phyloP scores from a whole-genome alignment of 2,888 invertebrate genomes.

The Ochropacha duplaris region DNA sequence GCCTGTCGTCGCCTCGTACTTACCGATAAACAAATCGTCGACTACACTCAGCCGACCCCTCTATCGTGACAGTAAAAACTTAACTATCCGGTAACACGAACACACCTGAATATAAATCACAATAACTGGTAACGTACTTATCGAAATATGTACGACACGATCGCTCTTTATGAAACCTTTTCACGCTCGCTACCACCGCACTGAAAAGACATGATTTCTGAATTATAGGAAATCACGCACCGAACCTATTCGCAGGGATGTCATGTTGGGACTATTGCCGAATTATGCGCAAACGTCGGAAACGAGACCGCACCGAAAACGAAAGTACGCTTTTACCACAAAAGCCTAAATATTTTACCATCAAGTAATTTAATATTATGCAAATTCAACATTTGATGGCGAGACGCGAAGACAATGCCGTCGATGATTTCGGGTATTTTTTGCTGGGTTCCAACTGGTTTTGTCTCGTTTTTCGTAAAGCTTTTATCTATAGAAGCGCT shows the following conservation, averaged over 20 bases:
- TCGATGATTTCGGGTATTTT: constrained; percentile 54
- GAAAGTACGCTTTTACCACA: constrained; percentile 67
- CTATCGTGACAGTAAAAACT: constrained; percentile 77
- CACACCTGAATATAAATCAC: constrained; percentile 76
- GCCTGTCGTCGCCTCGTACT: constrained; percentile 70
- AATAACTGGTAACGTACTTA: constrained; percentile 66
- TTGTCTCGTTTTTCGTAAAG: constrained; percentile 49
- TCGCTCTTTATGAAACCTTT: constrained; percentile 58
- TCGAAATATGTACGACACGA: constrained; percentile 74
- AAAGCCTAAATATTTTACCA: constrained; percentile 72
- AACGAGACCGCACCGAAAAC: constrained; percentile 39
- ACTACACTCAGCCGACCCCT: constrained; percentile 63
- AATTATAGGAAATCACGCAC: constrained; percentile 54
- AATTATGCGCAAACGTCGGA: constrained; percentile 34
- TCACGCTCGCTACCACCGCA: constrained; percentile 46
- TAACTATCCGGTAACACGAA: constrained; percentile 79
- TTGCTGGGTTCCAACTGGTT: constrained; percentile 52
- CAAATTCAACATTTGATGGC: constrained; percentile 57
- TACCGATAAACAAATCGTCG: constrained; percentile 76
- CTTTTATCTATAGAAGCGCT: constrained; percentile 51
- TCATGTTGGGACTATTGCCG: constrained; percentile 40
- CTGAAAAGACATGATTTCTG: constrained; percentile 25
- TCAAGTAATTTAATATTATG: constrained; percentile 62
- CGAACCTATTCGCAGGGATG: constrained; percentile 37
- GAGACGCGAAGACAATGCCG: constrained; percentile 43